These are phyloP conservation scores for Andrena marginata DNA, from an alignment of 2,888 invertebrate genomes.

Conservation along the genomic window DNA sequence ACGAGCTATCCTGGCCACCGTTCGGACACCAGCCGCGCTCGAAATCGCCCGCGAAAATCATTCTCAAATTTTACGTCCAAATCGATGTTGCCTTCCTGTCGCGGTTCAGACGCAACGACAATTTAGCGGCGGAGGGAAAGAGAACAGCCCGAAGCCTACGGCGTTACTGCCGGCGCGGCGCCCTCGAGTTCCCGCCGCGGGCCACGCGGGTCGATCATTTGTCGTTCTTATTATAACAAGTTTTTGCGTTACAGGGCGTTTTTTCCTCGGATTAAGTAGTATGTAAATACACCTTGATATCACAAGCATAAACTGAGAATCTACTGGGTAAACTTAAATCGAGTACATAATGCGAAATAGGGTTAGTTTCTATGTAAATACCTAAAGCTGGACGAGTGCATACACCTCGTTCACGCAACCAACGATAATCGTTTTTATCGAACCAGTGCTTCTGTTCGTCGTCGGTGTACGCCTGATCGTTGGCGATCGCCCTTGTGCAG, in stretches of 20 bases:
- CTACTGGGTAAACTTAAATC: constrained; percentile 81
- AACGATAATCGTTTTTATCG: constrained; percentile 83
- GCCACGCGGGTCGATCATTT: constrained; percentile 78
- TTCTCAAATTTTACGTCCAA: constrained; percentile 6
- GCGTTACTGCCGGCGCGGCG: neutral
- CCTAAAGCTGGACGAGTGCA: constrained; percentile 78
- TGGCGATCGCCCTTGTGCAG: constrained; percentile 53
- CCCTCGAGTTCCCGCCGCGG: constrained; percentile 69
- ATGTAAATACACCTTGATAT: constrained; percentile 84
- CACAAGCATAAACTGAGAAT: constrained; percentile 82
- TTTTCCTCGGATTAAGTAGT: constrained; percentile 84
- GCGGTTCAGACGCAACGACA: no score
- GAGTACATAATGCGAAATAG: constrained; percentile 83
- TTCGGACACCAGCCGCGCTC: neutral
- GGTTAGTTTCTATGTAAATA: constrained; percentile 84
- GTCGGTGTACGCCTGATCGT: constrained; percentile 69
- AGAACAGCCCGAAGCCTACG: neutral
- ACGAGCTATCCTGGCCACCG: neutral
- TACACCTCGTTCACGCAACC: constrained; percentile 82
- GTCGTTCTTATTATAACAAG: constrained; percentile 75
- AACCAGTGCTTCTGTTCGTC: constrained; percentile 82
- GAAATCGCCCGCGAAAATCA: neutral
- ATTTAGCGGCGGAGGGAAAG: neutral
- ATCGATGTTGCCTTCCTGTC: neutral
- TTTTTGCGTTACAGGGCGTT: constrained; percentile 80